A percentile compares a stretch with the other conserved stretches of the same genome.
Conservation (phyloP, 1,140 invertebrate genomes). For the Apis florea region DNA sequence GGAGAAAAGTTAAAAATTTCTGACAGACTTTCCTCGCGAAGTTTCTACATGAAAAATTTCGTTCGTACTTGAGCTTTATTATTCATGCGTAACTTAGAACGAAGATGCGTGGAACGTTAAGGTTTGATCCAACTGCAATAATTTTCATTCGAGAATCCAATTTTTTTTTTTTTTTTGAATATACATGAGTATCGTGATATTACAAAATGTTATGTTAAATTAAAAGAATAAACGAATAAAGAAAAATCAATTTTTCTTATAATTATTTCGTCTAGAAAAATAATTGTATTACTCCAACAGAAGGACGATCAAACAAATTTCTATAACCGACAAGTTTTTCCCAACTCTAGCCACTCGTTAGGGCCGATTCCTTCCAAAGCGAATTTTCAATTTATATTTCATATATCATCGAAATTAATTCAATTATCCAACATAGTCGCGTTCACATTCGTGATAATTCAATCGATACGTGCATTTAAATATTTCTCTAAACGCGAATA, state of each 20-base stretch:
- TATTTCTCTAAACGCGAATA: neutral
- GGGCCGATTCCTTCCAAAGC: too few relatives aligned
- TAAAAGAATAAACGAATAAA: too few relatives aligned
- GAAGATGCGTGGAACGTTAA: too few relatives aligned
- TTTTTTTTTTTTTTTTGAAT: too few relatives aligned
- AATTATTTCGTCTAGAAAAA: neutral
- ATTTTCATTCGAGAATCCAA: too few relatives aligned
- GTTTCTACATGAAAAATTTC: neutral
- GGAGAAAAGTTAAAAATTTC: neutral
- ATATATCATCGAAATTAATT: neutral
- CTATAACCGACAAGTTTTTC: too few relatives aligned
- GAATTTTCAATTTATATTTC: slow-evolving; percentile 5
- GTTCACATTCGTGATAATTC: neutral
- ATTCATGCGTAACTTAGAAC: too few relatives aligned
- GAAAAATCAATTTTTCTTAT: too few relatives aligned
- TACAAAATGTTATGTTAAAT: too few relatives aligned
- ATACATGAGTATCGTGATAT: too few relatives aligned
- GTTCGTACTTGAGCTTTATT: neutral
- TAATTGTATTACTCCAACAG: neutral
- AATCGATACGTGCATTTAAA: neutral
- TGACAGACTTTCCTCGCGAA: neutral
- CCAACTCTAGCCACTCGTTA: neutral
- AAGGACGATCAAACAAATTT: neutral
- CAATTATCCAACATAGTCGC: neutral
- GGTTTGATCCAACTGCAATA: too few relatives aligned